Percentiles rank a stretch among this genome's conserved stretches.
phyloP scores from a whole-genome alignment of 35 echinoderm and acorn worm genomes.

The Patiria miniata region DNA sequence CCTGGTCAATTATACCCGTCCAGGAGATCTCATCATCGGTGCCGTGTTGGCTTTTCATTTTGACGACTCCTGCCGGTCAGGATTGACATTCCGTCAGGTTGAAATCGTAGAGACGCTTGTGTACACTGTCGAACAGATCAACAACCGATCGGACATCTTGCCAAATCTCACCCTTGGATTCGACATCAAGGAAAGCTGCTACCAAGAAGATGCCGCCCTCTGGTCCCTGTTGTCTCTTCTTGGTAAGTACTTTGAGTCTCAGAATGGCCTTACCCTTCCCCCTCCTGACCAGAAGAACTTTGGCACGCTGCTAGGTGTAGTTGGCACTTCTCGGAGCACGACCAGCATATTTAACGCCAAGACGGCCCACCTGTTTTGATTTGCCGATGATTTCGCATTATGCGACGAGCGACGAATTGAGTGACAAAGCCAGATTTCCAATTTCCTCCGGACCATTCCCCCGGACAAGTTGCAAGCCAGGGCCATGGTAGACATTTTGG shows the following conservation, averaged over 20 bases:
- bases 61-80: background rate
- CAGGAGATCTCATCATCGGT: slow-evolving; percentile 16
- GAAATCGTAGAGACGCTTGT: slow-evolving; percentile 29
- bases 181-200: slow-evolving; percentile 41
- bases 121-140: slow-evolving; percentile 35
- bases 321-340: slow-evolving; percentile 30
- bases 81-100: background rate
- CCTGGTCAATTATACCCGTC: background rate
- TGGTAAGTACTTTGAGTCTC: background rate
- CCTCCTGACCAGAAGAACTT: background rate
- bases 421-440: slow-evolving; percentile 39
- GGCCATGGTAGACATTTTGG: slow-evolving; percentile 41
- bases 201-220: background rate
- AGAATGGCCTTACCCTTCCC: background rate
- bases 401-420: slow-evolving; percentile 52
- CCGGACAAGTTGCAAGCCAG: slow-evolving; percentile 40
- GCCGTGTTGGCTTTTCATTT: background rate
- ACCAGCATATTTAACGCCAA: slow-evolving; percentile 28
- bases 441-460: slow-evolving; percentile 40
- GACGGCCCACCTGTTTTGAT: background rate
- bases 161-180: slow-evolving; percentile 37
- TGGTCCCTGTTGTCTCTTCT: background rate
- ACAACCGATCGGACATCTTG: slow-evolving; percentile 8
- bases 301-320: background rate
- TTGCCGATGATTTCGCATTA: slow-evolving; percentile 15